A percentile compares a stretch with the other conserved stretches of the same genome.
These are phyloP conservation scores for Brachypteracias leptosomus DNA, from an alignment of 2,113 vertebrate genomes.

Conservation along the genomic window DNA sequence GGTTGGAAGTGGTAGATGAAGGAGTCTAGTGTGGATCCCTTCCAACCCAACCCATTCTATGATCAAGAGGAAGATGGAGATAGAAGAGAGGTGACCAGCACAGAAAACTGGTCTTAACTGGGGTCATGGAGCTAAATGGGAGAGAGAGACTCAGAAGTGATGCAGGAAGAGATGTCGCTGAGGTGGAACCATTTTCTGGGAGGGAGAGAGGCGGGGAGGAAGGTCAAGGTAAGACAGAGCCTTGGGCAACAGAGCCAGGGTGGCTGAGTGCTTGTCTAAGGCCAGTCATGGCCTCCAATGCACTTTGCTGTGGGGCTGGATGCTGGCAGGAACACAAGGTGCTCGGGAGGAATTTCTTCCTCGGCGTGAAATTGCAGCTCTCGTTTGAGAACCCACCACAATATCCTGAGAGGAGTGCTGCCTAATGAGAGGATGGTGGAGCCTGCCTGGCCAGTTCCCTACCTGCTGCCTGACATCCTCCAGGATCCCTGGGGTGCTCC, in stretches of 20 bases:
- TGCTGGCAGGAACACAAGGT: neutral
- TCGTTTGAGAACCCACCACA: fast-evolving
- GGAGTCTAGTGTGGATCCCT: neutral
- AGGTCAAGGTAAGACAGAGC: neutral
- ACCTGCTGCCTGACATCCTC: neutral
- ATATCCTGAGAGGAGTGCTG: neutral
- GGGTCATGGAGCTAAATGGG: neutral
- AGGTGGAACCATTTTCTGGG: neutral
- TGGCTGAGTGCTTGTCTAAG: neutral
- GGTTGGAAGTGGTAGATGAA: neutral
- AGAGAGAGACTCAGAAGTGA: neutral
- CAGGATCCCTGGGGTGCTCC: fast-evolving
- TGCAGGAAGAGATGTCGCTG: neutral
- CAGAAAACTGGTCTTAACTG: neutral
- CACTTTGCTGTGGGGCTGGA: neutral
- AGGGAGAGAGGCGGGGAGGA: neutral
- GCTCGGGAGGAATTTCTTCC: neutral
- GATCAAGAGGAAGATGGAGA: neutral
- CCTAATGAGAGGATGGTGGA: slow-evolving; percentile 32
- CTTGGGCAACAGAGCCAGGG: neutral
- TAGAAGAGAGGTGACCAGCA: neutral
- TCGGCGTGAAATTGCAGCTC: neutral
- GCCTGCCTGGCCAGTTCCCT: slow-evolving; percentile 14
- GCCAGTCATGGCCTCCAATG: neutral
- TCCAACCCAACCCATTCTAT: too few species aligned